Base-by-base conservation (phyloP, 2,888 invertebrate species). In the Alitta virens region DNA sequence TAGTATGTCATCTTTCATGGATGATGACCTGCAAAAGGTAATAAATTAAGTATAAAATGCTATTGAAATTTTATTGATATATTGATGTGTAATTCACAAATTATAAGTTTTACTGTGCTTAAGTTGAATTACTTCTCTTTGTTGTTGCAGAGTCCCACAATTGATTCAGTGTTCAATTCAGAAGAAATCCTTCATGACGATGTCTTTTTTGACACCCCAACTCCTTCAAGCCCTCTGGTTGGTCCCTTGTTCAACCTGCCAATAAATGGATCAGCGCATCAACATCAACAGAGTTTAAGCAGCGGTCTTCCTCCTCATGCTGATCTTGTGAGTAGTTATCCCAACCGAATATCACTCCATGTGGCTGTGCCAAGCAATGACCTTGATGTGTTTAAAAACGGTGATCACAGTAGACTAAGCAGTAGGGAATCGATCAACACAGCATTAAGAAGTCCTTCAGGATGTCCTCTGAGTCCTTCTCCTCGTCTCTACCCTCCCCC, bases 191-290 rank as follows among this genome's bases (percentile, higher is more conserved):
- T 54, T 14, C 49, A 60, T 18, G 68, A 70, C 52, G 71, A 71
- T 43, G 71, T 68, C 1, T 70, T 71, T 57, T 71, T 69, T 42
- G 69, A 71, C 54, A 40, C 56, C 16, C 56, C 65, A n/a, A 62
- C 66, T 14, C 65, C 66, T 18, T 61, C 63, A 46, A 66, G 66
- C 25, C 54, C 58, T 7, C 46, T 59, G 53, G 96, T 94, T 2
- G 94, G 95, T 0, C 88, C 70, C 23, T 43, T 21, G 26, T 27
- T 26, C n/a, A 24, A 46, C 2, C 42, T 33, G 2, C 43, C 27
- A 5, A 14, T 40, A 2, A 26, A 26, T 12, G 23, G n/a, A 7
- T 23, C 43, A 12, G 46, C 14, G 12, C 56, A 23, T 7, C 27
- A 14, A 26, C n/a, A 9, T 3, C 12, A 9, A 2, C 18, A 12